Evolutionary conservation across 1,140 invertebrate genomes (phyloP), one percentile per base, ranked within the genome.

Genomic region (Drosophila guanche): DNA sequence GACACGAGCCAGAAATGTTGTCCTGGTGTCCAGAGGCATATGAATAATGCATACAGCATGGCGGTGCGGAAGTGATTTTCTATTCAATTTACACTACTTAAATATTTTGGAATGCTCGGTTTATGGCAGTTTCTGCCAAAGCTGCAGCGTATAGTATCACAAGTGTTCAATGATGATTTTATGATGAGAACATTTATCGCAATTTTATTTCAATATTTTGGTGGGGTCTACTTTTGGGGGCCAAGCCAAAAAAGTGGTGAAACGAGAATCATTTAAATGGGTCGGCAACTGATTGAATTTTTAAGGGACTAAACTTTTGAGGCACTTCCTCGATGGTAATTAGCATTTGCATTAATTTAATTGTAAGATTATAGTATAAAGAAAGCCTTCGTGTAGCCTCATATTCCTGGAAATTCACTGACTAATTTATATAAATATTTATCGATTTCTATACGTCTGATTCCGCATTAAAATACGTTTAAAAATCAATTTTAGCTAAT

Each of bases 11-110:
- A 43, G 55, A 67, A 55, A 41, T 41, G 48, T 47, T 67, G 62
- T 48, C 27, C 65, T 47, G 55, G 43, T 14, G 50, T 50, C 33
- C 51, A 53, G 23, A 48, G 29, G 48, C 50, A 69, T 41, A 33
- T 73, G 51, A 73, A 73, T 73, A 58, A 70, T 70, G 40, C 54
- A 70, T 70, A 43, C 8, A 29, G 37, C 42, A 42, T 42, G 45
- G 33, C 33, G 33, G 3, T 33, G 58, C 46, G 54, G 67, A 70
- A 70, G 52, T 43, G 57, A 69, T 70, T 69, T 70, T 70, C 67
- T 70, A 69, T 70, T 57, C 45, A 57, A 70, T 70, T 70, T 58
- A 70, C 65, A 57, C 45, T 37, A 69, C 52, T 70, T 68, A 55
- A 68, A 68, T 68, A 68, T 67, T 41, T 70, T 47, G 43, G 51